Conservation (phyloP, 1,140 invertebrate genomes). For the Drosophila arawakana region DNA sequence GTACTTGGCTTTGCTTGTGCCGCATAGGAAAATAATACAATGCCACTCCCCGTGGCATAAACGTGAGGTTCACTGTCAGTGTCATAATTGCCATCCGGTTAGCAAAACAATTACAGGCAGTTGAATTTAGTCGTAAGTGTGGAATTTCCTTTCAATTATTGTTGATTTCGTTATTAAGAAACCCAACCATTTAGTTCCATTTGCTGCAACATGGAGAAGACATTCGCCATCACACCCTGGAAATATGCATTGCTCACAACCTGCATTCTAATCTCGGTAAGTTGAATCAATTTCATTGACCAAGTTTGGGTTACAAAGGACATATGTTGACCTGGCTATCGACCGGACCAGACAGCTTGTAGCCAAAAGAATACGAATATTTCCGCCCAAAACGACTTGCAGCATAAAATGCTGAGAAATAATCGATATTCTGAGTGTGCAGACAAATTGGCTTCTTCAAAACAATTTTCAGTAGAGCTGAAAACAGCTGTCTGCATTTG, state of each 20-base stretch:
- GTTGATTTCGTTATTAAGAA: neutral
- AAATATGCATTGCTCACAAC: slow-evolving; percentile 69
- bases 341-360: slow-evolving; percentile 11
- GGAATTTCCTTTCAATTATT: neutral
- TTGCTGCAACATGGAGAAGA: slow-evolving; percentile 62
- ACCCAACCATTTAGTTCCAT: neutral
- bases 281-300: slow-evolving; percentile 27
- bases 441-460: neutral
- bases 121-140: slow-evolving; percentile 36
- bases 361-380: slow-evolving; percentile 8
- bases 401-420: slow-evolving; percentile 15
- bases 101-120: slow-evolving; percentile 4
- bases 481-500: slow-evolving; percentile 39
- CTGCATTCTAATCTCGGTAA: slow-evolving; percentile 69
- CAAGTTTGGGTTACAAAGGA: slow-evolving; percentile 10
- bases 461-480: neutral
- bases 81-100: slow-evolving; percentile 7
- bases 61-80: slow-evolving; percentile 31
- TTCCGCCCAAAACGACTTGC: slow-evolving; percentile 8
- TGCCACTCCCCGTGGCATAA: slow-evolving; percentile 31
- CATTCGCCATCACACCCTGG: slow-evolving; percentile 67
- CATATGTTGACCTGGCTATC: slow-evolving; percentile 16
- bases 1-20: slow-evolving; percentile 24
- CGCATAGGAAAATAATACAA: slow-evolving; percentile 48
- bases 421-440: slow-evolving; percentile 39